These are phyloP conservation scores for Apis dorsata DNA, from an alignment of 1,140 invertebrate genomes.

Conservation along the genomic window DNA sequence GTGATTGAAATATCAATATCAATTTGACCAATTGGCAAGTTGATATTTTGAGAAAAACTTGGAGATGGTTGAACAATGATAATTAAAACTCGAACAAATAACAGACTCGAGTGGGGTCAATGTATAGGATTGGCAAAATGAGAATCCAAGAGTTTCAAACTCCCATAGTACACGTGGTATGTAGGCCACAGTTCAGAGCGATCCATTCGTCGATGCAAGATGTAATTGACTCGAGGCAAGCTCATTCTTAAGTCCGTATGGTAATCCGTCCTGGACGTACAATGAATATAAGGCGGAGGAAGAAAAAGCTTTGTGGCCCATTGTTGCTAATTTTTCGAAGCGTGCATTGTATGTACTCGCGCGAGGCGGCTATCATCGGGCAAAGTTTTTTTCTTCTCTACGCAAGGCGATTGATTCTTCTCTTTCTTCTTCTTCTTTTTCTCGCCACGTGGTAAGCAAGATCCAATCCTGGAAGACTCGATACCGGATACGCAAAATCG, in stretches of 20 bases:
- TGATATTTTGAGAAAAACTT: no score
- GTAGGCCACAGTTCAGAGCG: background rate
- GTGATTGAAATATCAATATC: background rate
- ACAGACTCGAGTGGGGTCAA: no score
- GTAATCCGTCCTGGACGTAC: background rate
- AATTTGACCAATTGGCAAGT: constrained; percentile 15
- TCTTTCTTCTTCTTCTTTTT: no score
- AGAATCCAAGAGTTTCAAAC: no score
- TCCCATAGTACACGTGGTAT: background rate
- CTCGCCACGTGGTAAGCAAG: no score
- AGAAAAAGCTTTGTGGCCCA: constrained; percentile 14
- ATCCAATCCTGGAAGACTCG: no score
- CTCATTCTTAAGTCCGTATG: constrained; percentile 14
- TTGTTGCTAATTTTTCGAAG: constrained; percentile 12
- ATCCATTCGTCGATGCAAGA: background rate
- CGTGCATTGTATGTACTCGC: background rate
- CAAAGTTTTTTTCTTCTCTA: background rate
- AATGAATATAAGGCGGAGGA: constrained; percentile 26
- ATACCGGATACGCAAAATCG: no score
- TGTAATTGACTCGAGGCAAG: constrained; percentile 4
- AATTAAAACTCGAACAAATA: no score
- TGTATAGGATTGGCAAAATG: background rate
- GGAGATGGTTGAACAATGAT: no score
- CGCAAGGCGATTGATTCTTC: no score
- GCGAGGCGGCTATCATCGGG: background rate